Base-by-base conservation (phyloP, 1,140 invertebrate genomes). In the Delia radicum region DNA sequence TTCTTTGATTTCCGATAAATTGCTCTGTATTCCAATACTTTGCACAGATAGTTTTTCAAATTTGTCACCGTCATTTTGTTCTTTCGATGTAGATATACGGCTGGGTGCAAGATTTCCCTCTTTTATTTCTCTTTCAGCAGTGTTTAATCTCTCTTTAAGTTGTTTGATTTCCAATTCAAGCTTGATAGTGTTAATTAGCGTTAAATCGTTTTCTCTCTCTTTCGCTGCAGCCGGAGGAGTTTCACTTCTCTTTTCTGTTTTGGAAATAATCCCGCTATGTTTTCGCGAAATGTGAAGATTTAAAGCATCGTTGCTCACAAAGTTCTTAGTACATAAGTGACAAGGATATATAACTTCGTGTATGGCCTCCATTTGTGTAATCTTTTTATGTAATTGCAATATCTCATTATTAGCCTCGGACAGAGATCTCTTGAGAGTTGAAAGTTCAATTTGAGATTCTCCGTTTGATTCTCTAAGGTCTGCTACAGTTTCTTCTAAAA, bases 91-190 rank as follows among this genome's bases (percentile, higher is more conserved):
- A 4, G 48, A 6, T 18, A 3, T 75, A 71, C 48, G 2, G 1
- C 1, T 26, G 18, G 46, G 4, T 10, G 74, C 74, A 0, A 46
- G 65, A 48, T 67, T 78, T 15, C 79, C 76, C 48, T 86, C 81
- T 63, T 78, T 82, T 27, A 85, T 85, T 10, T 85, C 81, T 3
- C 78, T 77, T 55, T 86, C 85, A 1, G 85, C 83, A 2, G 78
- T 79, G 74, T 85, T 86, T 0, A 86, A 78, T 3, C 84, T 80
- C 33, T 86, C 85, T 63, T 86, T 86, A 1, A 86, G 73, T 27
- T 86, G 84, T 71, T 86, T 86, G 6, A 86, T 84, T 75, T 86
- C 85, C 67, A 86, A 78, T 46, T 86, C 85, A 77, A 86, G 80
- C 73, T 86, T 86, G 10, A 86, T 86, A 1, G 85, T 80, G 13